These are phyloP conservation scores for Halocynthia roretzi DNA, from an alignment of 23 tunicate genomes.

Conservation along the genomic window DNA sequence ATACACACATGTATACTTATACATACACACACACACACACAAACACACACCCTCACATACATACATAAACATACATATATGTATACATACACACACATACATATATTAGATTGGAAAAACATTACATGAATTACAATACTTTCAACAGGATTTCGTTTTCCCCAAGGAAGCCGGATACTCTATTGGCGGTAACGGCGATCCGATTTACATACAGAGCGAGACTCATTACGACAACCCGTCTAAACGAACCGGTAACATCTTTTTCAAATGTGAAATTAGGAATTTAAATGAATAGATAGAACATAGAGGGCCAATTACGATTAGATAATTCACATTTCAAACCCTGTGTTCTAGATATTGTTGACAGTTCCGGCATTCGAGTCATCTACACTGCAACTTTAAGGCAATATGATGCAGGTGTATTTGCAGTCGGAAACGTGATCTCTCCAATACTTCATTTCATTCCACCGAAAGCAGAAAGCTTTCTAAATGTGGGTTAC, in stretches of 20 bases:
- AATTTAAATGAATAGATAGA: too few relatives aligned
- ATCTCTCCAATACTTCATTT: constrained; percentile 14
- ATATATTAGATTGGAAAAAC: too few relatives aligned
- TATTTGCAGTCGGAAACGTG: constrained; percentile 21
- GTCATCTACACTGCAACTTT: constrained; percentile 37
- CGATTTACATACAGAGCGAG: constrained; percentile 30
- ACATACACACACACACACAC: too few relatives aligned
- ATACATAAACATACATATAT: too few relatives aligned
- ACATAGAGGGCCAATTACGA: too few relatives aligned
- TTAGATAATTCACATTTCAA: too few relatives aligned
- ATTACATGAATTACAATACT: background rate
- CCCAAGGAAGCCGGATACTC: constrained; percentile 36
- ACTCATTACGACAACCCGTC: constrained; percentile 60
- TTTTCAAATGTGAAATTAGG: background rate
- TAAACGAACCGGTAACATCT: constrained; percentile 11
- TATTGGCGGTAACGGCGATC: constrained; percentile 32
- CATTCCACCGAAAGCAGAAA: constrained; percentile 52
- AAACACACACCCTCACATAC: too few relatives aligned
- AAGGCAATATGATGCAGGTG: constrained; percentile 43
- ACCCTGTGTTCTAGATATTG: constrained; percentile 8
- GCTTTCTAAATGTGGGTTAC: constrained; percentile 20
- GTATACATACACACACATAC: too few relatives aligned
- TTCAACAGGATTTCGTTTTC: constrained; percentile 20
- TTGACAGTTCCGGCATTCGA: constrained; percentile 54
- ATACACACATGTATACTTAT: too few relatives aligned